phyloP scores from a whole-genome alignment of 1,140 invertebrate genomes.

The Gonioctena quinquepunctata region DNA sequence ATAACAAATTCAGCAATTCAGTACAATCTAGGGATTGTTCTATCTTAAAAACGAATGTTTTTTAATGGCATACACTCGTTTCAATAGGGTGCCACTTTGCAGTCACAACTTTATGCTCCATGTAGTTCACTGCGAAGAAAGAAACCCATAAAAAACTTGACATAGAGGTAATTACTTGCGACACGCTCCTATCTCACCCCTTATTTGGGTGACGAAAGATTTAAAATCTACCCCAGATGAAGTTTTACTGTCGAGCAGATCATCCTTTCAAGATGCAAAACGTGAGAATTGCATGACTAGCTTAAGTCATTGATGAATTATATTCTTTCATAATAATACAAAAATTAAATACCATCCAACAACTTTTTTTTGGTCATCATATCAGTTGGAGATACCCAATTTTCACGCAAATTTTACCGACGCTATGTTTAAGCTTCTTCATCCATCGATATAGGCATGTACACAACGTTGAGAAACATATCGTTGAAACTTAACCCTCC shows the following conservation, averaged over 20 bases:
- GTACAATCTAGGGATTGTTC: not conserved
- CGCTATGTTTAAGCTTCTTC: too few relatives aligned
- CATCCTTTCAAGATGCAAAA: too few relatives aligned
- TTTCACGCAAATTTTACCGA: too few relatives aligned
- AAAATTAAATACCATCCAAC: too few relatives aligned
- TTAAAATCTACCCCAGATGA: slow-evolving; percentile 5
- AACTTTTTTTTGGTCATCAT: too few relatives aligned
- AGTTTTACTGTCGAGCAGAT: not conserved
- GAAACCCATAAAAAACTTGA: not conserved
- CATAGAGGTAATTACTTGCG: not conserved
- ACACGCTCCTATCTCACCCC: slow-evolving; percentile 5
- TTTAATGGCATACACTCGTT: not conserved
- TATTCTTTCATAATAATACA: too few relatives aligned
- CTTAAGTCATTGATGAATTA: too few relatives aligned
- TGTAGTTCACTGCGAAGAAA: not conserved
- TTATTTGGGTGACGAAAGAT: not conserved
- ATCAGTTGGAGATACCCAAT: too few relatives aligned
- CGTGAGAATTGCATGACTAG: too few relatives aligned
- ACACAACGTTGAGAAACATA: too few relatives aligned
- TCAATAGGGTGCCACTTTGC: not conserved
- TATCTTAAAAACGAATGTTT: not conserved
- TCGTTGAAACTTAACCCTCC: too few relatives aligned
- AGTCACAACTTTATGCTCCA: not conserved
- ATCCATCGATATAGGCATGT: too few relatives aligned
- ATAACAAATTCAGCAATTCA: not conserved